Conservation (phyloP, 2,888 invertebrate genomes). For the Synanthedon vespiformis region DNA sequence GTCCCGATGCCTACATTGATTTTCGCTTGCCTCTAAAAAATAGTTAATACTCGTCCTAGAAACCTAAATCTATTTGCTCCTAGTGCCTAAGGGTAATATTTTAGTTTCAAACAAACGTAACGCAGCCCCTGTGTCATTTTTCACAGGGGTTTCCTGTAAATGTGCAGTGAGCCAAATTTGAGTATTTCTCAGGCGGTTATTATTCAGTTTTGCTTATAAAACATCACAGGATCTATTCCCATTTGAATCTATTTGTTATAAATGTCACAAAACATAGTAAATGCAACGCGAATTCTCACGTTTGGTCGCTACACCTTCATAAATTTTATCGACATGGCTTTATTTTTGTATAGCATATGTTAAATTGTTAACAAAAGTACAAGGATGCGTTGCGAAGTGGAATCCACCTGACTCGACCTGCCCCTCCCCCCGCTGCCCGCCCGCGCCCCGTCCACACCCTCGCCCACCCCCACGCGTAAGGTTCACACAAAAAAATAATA, state of each 20-base stretch:
- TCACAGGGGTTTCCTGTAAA: too few species aligned
- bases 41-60: too few species aligned
- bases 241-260: background rate
- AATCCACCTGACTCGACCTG: conserved; percentile 41
- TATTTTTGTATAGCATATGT: background rate
- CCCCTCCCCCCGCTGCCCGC: conserved; percentile 10
- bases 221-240: too few species aligned
- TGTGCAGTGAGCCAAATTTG: too few species aligned
- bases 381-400: conserved; percentile 27
- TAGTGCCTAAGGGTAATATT: too few species aligned
- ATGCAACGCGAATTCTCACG: conserved; percentile 25
- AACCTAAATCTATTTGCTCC: too few species aligned
- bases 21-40: too few species aligned
- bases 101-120: too few species aligned
- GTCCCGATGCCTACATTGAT: too few species aligned
- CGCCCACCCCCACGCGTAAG: conserved; percentile 9
- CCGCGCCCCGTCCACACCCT: conserved; percentile 8
- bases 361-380: background rate
- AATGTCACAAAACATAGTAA: conserved; percentile 1
- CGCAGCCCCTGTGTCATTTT: too few species aligned
- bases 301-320: conserved; percentile 21
- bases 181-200: too few species aligned
- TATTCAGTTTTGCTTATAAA: too few species aligned
- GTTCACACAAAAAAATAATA: conserved; percentile 41
- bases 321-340: conserved; percentile 11